Conservation (phyloP, 2,888 invertebrate species). For the Salticus scenicus region DNA sequence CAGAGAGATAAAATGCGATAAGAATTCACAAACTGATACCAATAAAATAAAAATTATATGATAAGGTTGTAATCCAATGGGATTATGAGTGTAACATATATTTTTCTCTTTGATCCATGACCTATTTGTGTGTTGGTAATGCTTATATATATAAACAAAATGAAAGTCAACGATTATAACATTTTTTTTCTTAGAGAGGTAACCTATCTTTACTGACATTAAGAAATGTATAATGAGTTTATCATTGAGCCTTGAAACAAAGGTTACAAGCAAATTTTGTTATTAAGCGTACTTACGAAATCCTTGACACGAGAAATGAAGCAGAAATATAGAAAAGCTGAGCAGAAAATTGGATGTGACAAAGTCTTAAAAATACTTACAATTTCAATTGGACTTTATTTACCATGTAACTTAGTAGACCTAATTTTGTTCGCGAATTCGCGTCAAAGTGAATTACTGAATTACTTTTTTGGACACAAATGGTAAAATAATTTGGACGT, state of each 20-base stretch:
- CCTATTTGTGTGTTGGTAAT: background rate
- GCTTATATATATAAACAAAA: background rate
- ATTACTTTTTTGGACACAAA: too few relatives aligned
- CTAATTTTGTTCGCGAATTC: background rate
- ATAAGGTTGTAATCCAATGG: too few relatives aligned
- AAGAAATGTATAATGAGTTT: too few relatives aligned
- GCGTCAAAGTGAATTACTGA: background rate
- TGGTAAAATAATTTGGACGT: too few relatives aligned
- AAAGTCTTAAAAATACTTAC: background rate
- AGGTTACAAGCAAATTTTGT: background rate
- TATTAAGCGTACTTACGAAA: background rate
- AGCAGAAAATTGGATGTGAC: background rate
- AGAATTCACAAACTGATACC: too few relatives aligned
- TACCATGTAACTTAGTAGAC: background rate
- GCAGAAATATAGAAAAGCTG: background rate
- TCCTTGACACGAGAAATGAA: background rate
- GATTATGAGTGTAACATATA: too few relatives aligned
- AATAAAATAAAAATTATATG: too few relatives aligned
- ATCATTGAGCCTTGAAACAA: background rate
- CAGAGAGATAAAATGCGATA: too few relatives aligned
- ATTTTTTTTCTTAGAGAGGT: too few relatives aligned
- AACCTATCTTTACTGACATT: too few relatives aligned
- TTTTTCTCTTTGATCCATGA: background rate
- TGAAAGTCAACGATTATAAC: too few relatives aligned
- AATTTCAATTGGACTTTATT: background rate